phyloP scores from a whole-genome alignment of 2,888 invertebrate genomes.

The Corythucha ciliata region DNA sequence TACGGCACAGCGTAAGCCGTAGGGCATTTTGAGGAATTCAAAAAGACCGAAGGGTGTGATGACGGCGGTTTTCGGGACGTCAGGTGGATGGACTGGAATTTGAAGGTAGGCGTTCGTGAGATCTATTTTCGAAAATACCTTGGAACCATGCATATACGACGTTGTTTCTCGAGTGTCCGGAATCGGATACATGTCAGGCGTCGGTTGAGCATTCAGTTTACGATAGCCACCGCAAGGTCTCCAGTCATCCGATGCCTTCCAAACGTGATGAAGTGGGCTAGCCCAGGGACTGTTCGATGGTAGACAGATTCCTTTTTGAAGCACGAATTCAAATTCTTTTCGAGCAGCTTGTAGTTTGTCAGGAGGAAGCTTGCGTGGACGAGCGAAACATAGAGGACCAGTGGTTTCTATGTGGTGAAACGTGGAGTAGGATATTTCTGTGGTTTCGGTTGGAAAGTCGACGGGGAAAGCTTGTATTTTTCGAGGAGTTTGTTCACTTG shows the following conservation, averaged over 20 bases:
- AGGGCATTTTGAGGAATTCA: slow-evolving; percentile 17
- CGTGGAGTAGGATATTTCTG: too few species aligned
- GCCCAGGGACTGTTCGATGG: slow-evolving; percentile 39
- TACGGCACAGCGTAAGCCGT: slow-evolving; percentile 10
- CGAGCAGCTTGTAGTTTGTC: slow-evolving; percentile 36
- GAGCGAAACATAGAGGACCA: slow-evolving; percentile 37
- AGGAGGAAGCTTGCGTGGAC: slow-evolving; percentile 37
- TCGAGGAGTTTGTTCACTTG: slow-evolving; percentile 1
- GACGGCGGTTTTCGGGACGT: slow-evolving; percentile 36
- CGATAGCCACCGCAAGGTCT: slow-evolving; percentile 41
- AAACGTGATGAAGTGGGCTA: slow-evolving; percentile 36
- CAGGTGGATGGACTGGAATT: slow-evolving; percentile 32
- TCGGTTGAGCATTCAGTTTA: slow-evolving; percentile 34
- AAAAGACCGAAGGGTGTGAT: slow-evolving; percentile 28
- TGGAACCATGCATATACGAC: slow-evolving; percentile 32
- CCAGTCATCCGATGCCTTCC: slow-evolving; percentile 36
- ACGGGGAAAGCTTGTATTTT: too few species aligned
- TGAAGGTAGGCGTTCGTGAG: slow-evolving; percentile 38
- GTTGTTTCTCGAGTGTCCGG: slow-evolving; percentile 36
- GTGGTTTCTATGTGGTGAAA: slow-evolving; percentile 35
- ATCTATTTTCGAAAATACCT: slow-evolving; percentile 38
- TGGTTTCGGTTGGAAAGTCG: too few species aligned
- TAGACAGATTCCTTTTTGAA: slow-evolving; percentile 35
- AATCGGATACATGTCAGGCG: slow-evolving; percentile 37
- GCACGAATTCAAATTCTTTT: slow-evolving; percentile 37